Conservation (phyloP, 2,113 vertebrate species). For the Drymodes brunneopygia region DNA sequence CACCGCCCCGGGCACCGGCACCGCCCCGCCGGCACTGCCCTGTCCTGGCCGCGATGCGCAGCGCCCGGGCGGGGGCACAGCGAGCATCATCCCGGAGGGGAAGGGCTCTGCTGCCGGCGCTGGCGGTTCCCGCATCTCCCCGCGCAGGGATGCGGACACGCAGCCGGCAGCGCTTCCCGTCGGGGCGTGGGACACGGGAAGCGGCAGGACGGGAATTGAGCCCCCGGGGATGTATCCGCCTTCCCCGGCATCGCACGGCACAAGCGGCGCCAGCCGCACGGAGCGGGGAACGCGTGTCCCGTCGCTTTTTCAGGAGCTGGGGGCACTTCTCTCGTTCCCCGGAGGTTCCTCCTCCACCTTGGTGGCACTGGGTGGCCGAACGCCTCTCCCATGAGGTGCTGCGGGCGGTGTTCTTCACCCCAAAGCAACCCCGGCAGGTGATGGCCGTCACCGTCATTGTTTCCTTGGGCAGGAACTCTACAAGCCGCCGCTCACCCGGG, state of each 20-base stretch:
- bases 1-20: not conserved
- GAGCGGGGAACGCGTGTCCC: not conserved
- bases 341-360: not conserved
- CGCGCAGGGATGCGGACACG: not conserved
- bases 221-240: fast-evolving
- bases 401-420: not conserved
- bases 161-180: not conserved
- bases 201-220: not conserved
- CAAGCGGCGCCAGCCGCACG: not conserved
- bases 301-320: not conserved
- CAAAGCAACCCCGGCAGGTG: fast-evolving
- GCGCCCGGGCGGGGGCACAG: not conserved
- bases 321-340: not conserved
- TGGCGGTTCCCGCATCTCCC: not conserved
- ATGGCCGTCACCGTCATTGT: not conserved
- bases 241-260: not conserved
- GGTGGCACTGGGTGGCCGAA: not conserved
- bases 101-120: not conserved
- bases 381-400: not conserved
- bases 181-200: not conserved
- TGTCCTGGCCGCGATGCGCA: not conserved
- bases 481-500: not conserved
- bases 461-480: not conserved
- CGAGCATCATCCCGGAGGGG: not conserved
- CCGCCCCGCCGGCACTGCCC: not conserved